These are phyloP conservation scores for Aramus guarauna DNA, from an alignment of 2,113 vertebrate species.

Conservation along the genomic window DNA sequence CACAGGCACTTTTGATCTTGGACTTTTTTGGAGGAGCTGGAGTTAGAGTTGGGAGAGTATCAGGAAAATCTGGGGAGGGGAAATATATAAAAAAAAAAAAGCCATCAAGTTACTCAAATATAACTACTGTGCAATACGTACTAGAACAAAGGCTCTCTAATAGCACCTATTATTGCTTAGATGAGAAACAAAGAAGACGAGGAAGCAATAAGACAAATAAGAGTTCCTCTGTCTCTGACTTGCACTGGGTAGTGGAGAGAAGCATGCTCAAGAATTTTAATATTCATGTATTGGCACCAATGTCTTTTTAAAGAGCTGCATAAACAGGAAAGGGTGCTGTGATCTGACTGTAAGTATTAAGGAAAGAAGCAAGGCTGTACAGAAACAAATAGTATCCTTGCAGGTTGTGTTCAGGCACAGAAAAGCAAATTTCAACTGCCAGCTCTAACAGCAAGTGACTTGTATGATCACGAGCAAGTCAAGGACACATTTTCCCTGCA, in stretches of 20 bases:
- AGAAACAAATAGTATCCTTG: neutral
- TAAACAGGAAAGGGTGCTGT: neutral
- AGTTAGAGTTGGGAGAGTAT: slow-evolving; percentile 83
- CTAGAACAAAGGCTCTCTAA: neutral
- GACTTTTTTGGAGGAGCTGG: slow-evolving; percentile 90
- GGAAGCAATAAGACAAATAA: neutral
- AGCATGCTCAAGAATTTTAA: neutral
- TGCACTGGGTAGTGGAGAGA: neutral
- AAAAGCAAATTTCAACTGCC: neutral
- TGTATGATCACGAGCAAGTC: neutral
- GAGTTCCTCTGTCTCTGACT: neutral
- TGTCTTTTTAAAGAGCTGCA: neutral
- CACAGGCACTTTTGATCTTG: slow-evolving; percentile 71
- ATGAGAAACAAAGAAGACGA: neutral
- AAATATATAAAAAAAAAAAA: neutral
- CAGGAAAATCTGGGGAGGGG: slow-evolving; percentile 79
- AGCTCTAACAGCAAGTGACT: neutral
- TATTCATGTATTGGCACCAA: neutral
- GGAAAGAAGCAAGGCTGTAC: neutral
- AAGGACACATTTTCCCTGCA: neutral
- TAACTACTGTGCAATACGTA: neutral
- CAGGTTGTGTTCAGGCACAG: neutral
- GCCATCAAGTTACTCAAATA: neutral
- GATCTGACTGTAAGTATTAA: neutral
- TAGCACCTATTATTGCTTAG: neutral